phyloP scores from a whole-genome alignment of 2,888 invertebrate genomes.

The Brachypterus glaber region DNA sequence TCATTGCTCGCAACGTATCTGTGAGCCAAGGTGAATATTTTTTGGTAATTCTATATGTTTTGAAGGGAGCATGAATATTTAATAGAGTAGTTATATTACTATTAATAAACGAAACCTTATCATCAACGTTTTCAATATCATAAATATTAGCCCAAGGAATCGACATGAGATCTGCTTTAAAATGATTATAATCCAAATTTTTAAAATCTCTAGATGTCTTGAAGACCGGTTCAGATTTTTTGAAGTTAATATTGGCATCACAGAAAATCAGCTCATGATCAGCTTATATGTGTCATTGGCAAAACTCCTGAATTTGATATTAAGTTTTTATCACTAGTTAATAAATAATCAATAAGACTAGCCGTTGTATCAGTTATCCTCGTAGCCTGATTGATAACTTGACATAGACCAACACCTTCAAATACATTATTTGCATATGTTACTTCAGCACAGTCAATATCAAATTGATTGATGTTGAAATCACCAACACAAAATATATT shows the following conservation, averaged over 20 bases:
- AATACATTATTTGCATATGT: too few relatives aligned
- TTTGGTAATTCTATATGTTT: slow-evolving; percentile 1
- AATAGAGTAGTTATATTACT: slow-evolving; percentile 1
- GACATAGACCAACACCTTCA: too few relatives aligned
- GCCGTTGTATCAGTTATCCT: too few relatives aligned
- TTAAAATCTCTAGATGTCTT: slow-evolving; percentile 4
- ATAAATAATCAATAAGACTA: too few relatives aligned
- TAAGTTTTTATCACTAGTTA: too few relatives aligned
- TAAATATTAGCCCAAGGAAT: slow-evolving; percentile 4
- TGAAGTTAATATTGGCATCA: neutral
- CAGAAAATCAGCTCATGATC: slow-evolving; percentile 1
- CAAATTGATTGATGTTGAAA: too few relatives aligned
- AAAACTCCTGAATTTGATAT: too few relatives aligned
- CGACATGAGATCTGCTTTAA: neutral
- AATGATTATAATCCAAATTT: too few relatives aligned
- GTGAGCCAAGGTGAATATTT: neutral
- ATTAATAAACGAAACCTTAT: slow-evolving; percentile 4
- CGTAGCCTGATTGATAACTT: too few relatives aligned
- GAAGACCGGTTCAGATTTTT: neutral
- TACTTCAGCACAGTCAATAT: too few relatives aligned
- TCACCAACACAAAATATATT: too few relatives aligned
- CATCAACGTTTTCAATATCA: slow-evolving; percentile 2
- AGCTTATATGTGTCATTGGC: too few relatives aligned
- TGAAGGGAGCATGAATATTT: slow-evolving; percentile 2
- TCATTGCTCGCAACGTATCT: neutral